Evolutionary conservation across 2,888 invertebrate genomes (phyloP), one percentile per base, ranked within the genome.

Genomic region (Drosophila paracracens): DNA sequence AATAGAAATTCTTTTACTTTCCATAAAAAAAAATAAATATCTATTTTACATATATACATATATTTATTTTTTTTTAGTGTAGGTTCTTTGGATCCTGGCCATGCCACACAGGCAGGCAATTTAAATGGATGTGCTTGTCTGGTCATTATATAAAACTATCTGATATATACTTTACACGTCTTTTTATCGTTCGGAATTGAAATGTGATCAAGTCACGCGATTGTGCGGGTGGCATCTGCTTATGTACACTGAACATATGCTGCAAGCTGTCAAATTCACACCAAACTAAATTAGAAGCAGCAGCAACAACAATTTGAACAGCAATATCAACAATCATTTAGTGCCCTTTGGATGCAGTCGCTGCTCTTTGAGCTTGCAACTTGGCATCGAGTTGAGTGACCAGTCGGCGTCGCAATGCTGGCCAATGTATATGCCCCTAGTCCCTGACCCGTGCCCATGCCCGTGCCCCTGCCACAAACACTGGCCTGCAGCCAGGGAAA

Each of bases 141-240:
- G 73, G 59, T 57, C 57, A 81, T 86, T 71, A 81, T 79, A 70
- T 72, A 38, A 50, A 67, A 83, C 59, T 56, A 63, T 50, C 53
- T 60, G 66, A 70, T 65, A 69, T 53, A 64, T 66, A 58, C 56
- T 71, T 54, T 46, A 75, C 60, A 70, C 81, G 62, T 73, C 61
- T 58, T 61, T 64, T 31, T n/a, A 77, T 66, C 51, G 63, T 67
- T 71, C 65, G 53, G 27, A 60, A 59, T 50, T 43, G 51, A 74
- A 78, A 86, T 75, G 73, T 43, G 68, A 74, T 76, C 73, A 43
- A 74, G 74, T 80, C 82, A 82, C 81, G 82, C 87, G 68, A 78
- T 74, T 29, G 46, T 62, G 53, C 40, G 57, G 70, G 63, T 58
- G 56, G 33, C 21, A 50, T 33, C 38, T 66, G 53, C 40, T 51